Conservation (phyloP, 1,140 invertebrate genomes). For the Lepidurus couesii region DNA sequence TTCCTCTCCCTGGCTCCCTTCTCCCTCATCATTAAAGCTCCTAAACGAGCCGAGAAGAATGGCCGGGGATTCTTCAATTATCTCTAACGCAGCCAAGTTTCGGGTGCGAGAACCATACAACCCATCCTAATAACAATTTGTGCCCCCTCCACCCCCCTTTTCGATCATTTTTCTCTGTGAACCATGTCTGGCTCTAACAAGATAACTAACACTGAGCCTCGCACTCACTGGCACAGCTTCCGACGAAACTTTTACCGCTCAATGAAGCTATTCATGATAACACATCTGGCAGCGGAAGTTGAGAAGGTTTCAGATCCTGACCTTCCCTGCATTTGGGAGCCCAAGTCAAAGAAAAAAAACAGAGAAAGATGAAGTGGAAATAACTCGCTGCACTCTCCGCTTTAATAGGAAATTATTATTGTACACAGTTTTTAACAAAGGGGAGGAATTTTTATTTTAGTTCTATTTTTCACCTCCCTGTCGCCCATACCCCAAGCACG, state of each 20-base stretch:
- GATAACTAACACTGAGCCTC: neutral
- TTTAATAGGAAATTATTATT: too few relatives aligned
- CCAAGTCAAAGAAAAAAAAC: neutral
- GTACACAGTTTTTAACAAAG: too few relatives aligned
- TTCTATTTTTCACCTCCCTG: too few relatives aligned
- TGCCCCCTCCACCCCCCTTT: neutral
- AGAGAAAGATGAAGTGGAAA: neutral
- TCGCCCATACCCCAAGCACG: too few relatives aligned
- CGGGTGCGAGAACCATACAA: neutral
- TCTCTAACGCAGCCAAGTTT: constrained; percentile 3
- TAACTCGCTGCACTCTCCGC: too few relatives aligned
- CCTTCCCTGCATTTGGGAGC: neutral
- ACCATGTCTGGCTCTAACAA: constrained; percentile 14
- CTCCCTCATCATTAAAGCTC: neutral
- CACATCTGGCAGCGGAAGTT: neutral
- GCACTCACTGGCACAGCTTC: neutral
- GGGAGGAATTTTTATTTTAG: too few relatives aligned
- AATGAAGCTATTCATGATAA: constrained; percentile 15
- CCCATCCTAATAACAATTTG: constrained; percentile 13
- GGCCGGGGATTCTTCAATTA: constrained; percentile 15
- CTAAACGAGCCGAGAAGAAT: constrained; percentile 10
- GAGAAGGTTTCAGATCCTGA: neutral
- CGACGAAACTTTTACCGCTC: neutral
- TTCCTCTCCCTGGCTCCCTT: neutral
- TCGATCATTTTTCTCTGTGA: constrained; percentile 11